Conservation (phyloP, 2,888 invertebrate species). For the Magallana nippona region DNA sequence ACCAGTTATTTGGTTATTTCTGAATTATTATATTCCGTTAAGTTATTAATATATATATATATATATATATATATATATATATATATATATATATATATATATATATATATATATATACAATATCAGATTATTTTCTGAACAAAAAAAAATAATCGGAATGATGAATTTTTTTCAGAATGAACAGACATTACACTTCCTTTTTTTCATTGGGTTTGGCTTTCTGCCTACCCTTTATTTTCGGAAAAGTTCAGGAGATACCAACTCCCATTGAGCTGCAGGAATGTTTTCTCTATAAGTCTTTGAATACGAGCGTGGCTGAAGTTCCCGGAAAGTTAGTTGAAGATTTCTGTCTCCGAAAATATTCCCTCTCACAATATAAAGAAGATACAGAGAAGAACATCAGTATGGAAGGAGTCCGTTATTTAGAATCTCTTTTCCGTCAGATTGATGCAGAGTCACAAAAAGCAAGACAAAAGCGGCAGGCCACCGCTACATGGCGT, state of each 20-base stretch:
- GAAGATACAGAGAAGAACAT: conserved; percentile 2
- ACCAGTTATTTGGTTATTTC: too few relatives aligned
- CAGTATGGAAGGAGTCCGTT: neutral
- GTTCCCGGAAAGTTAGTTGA: conserved; percentile 11
- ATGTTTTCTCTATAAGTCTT: neutral
- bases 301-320: neutral
- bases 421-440: conserved; percentile 10
- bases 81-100: too few relatives aligned
- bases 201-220: neutral
- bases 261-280: neutral
- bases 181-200: neutral
- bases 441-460: neutral
- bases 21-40: too few relatives aligned
- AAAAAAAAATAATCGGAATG: too few relatives aligned
- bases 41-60: too few relatives aligned
- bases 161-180: conserved; percentile 17
- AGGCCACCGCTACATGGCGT: conserved; percentile 24
- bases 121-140: too few relatives aligned
- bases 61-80: too few relatives aligned
- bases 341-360: conserved; percentile 12
- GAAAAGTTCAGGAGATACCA: neutral
- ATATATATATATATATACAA: too few relatives aligned
- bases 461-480: neutral
- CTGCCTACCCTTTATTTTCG: neutral
- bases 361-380: neutral